Evolutionary conservation across 2,888 invertebrate species (phyloP).

Genomic region (Tortricodes alternella): DNA sequence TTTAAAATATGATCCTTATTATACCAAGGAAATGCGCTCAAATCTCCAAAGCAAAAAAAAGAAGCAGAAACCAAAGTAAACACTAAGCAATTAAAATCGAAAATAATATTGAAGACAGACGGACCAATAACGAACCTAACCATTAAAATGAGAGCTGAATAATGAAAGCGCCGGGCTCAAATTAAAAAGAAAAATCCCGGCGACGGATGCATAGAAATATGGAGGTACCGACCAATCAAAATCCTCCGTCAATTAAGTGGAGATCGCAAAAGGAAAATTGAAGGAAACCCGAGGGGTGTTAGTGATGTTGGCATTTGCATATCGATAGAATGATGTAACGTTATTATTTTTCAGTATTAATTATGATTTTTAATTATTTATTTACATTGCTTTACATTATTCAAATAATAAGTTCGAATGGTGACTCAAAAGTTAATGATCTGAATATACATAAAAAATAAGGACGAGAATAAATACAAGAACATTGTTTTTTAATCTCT

Average conservation of each 20-base stretch:
- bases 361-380: too few species aligned
- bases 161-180: constrained; percentile 70
- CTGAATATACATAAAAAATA: too few species aligned
- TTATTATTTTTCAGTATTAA: too few species aligned
- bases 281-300: constrained; percentile 78
- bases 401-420: too few species aligned
- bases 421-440: too few species aligned
- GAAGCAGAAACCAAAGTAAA: constrained; percentile 53
- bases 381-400: too few species aligned
- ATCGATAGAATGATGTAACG: constrained; percentile 31
- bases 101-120: constrained; percentile 74
- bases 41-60: too few species aligned
- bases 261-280: constrained; percentile 82
- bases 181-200: constrained; percentile 52
- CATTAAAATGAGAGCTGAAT: constrained; percentile 81
- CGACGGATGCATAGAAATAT: constrained; percentile 77
- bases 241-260: constrained; percentile 82
- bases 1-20: neutral
- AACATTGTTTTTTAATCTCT: too few species aligned
- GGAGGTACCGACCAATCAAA: constrained; percentile 78
- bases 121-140: constrained; percentile 77
- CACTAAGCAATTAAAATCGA: constrained; percentile 68
- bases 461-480: too few species aligned
- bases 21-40: neutral
- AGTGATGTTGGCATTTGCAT: constrained; percentile 38